Conservation (phyloP, 2,797 vertebrate genomes). For the Spinibarbus caldwelli region DNA sequence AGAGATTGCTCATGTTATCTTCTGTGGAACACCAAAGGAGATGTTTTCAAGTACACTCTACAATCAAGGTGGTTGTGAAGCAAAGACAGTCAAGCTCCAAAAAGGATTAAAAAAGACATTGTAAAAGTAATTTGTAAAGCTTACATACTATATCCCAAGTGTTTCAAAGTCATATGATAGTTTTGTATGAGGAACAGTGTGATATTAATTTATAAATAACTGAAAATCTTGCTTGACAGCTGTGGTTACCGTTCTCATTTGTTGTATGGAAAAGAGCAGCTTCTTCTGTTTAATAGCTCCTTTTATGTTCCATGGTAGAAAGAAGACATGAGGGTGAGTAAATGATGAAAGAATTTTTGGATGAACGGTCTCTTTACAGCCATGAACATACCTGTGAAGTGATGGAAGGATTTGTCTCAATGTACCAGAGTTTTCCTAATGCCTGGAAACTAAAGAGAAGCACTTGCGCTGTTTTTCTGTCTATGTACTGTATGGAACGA, state of each 20-base stretch:
- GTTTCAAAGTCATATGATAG: neutral
- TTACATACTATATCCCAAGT: neutral
- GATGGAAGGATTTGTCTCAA: neutral
- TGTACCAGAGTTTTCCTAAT: neutral
- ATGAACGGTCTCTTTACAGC: neutral
- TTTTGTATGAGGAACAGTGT: neutral
- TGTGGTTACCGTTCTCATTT: neutral
- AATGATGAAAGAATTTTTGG: neutral
- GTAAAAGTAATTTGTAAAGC: neutral
- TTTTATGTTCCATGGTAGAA: neutral
- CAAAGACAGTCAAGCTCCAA: neutral
- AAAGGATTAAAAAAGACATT: no score
- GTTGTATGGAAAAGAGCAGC: neutral
- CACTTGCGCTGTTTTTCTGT: conserved; percentile 47
- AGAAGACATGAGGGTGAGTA: neutral
- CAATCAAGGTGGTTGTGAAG: neutral
- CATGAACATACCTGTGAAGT: neutral
- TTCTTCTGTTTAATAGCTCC: neutral
- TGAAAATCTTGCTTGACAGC: neutral
- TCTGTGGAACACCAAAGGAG: neutral
- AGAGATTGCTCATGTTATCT: neutral
- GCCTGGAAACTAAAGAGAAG: neutral
- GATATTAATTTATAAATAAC: neutral
- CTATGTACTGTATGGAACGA: conserved; percentile 65
- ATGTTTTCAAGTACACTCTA: neutral